A percentile compares a stretch with the other conserved stretches of the same genome.
Evolutionary conservation across 1,140 invertebrate genomes (phyloP).

Genomic region (Drosophila pruinosa): DNA sequence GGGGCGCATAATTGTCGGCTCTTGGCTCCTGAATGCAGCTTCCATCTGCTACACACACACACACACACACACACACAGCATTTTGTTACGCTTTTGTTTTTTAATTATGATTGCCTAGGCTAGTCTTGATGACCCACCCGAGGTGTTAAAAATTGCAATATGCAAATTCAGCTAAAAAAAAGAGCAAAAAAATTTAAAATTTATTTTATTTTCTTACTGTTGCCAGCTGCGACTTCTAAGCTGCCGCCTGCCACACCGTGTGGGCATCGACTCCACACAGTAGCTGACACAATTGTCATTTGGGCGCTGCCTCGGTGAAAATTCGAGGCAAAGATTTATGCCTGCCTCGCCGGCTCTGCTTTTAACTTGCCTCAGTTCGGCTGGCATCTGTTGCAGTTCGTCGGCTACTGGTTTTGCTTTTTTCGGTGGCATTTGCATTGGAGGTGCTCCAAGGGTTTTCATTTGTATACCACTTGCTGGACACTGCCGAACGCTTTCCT

Average conservation of each 20-base stretch:
- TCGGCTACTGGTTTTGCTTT: constrained; percentile 70
- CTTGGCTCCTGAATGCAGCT: constrained; percentile 29
- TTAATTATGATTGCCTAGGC: constrained; percentile 70
- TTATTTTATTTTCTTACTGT: constrained; percentile 60
- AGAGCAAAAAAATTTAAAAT: constrained; percentile 44
- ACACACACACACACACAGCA: neutral
- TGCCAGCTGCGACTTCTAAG: constrained; percentile 64
- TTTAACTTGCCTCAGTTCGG: neutral
- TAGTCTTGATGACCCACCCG: constrained; percentile 77
- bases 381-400: constrained; percentile 17
- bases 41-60: constrained; percentile 7
- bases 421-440: constrained; percentile 28
- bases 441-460: constrained; percentile 64
- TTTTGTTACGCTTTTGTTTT: constrained; percentile 18
- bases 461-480: constrained; percentile 51
- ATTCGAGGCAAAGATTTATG: constrained; percentile 66
- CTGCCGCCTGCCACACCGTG: constrained; percentile 23
- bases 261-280: constrained; percentile 51
- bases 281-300: constrained; percentile 83
- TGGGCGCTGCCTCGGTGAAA: constrained; percentile 61
- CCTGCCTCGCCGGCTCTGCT: constrained; percentile 5
- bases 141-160: constrained; percentile 82
- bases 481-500: constrained; percentile 20
- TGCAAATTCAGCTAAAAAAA: constrained; percentile 62
- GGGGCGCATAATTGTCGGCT: constrained; percentile 61